Evolutionary conservation across 2,797 vertebrate genomes (phyloP).

Genomic region (Telmatherina bonti): DNA sequence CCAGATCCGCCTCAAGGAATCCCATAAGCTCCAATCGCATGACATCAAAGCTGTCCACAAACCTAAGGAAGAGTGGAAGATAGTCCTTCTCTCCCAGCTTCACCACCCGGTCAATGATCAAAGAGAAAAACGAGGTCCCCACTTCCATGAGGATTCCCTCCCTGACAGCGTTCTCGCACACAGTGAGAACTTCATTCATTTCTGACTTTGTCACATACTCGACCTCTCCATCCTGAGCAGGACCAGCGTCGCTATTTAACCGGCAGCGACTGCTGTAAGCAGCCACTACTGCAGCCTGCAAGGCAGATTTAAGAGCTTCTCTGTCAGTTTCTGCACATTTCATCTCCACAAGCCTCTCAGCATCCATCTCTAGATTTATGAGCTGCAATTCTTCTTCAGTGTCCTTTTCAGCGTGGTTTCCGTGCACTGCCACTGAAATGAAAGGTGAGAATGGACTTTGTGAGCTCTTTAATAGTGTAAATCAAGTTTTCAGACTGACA

Average conservation of each 20-base stretch:
- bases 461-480: not conserved
- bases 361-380: slow-evolving; percentile 83
- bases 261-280: slow-evolving; percentile 78
- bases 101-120: slow-evolving; percentile 85
- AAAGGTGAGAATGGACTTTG: slow-evolving; percentile 13
- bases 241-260: slow-evolving; percentile 49
- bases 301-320: slow-evolving; percentile 82
- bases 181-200: slow-evolving; percentile 86
- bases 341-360: slow-evolving; percentile 78
- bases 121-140: slow-evolving; percentile 83
- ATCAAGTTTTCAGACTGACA: not conserved
- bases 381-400: slow-evolving; percentile 78
- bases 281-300: slow-evolving; percentile 78
- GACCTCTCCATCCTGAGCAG: slow-evolving; percentile 76
- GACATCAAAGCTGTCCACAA: slow-evolving; percentile 87
- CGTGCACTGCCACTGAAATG: slow-evolving; percentile 62
- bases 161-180: slow-evolving; percentile 82
- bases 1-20: slow-evolving; percentile 81
- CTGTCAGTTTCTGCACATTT: slow-evolving; percentile 84
- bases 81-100: slow-evolving; percentile 77
- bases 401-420: slow-evolving; percentile 79
- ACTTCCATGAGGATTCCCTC: slow-evolving; percentile 83
- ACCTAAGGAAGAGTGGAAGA: slow-evolving; percentile 85
- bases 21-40: slow-evolving; percentile 86
- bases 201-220: slow-evolving; percentile 88